Conservation (phyloP, 2,797 vertebrate genomes). For the Rhinogobio ventralis region DNA sequence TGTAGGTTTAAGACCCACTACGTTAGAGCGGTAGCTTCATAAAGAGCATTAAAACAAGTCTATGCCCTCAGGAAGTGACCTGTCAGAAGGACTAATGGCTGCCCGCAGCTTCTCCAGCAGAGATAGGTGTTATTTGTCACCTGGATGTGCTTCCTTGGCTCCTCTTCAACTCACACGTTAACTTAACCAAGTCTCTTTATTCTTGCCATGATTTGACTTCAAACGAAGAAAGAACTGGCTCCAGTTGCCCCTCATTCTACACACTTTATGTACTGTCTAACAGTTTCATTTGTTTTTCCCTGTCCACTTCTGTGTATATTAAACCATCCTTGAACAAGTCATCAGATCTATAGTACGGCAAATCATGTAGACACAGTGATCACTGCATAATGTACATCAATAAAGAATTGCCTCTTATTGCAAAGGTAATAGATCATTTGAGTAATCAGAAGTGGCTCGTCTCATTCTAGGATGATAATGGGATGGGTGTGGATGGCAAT, state of each 20-base stretch:
- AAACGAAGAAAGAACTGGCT: constrained; percentile 30
- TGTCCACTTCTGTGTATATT: neutral
- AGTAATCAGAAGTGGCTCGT: constrained; percentile 15
- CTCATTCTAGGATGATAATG: constrained; percentile 40
- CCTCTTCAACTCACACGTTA: constrained; percentile 29
- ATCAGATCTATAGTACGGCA: neutral
- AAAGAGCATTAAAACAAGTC: constrained; percentile 73
- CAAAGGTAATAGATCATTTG: constrained; percentile 31
- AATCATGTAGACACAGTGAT: constrained; percentile 27
- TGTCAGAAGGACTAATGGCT: constrained; percentile 66
- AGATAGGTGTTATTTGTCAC: constrained; percentile 55
- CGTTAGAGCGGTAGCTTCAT: constrained; percentile 68
- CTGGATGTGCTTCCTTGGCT: constrained; percentile 11
- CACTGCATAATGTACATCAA: constrained; percentile 29
- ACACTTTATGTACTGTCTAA: constrained; percentile 43
- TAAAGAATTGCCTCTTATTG: constrained; percentile 26
- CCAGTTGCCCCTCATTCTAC: constrained; percentile 14
- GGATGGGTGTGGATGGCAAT: constrained; percentile 44
- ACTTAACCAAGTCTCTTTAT: constrained; percentile 42
- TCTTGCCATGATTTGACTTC: constrained; percentile 31
- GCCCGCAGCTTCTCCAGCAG: constrained; percentile 29
- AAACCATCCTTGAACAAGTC: constrained; percentile 24
- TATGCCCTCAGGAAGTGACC: constrained; percentile 68
- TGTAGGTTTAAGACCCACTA: constrained; percentile 66
- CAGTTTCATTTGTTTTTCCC: neutral